phyloP scores from a whole-genome alignment of 2,797 vertebrate genomes.

The Atherinosoma microstoma region DNA sequence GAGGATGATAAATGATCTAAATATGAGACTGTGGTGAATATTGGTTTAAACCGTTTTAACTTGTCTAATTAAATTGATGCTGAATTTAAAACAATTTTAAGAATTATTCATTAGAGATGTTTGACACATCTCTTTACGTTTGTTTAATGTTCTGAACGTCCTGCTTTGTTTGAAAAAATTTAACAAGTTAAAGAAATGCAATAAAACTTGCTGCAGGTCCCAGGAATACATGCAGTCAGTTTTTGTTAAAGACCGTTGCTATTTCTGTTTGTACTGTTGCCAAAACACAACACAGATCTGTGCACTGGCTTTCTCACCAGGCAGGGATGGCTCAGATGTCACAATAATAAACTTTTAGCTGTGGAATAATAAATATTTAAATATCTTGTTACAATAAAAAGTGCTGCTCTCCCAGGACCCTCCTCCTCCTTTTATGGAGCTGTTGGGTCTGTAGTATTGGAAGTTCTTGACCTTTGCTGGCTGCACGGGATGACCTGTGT shows the following conservation, averaged over 20 bases:
- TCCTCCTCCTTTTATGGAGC: not conserved
- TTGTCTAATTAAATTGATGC: not conserved
- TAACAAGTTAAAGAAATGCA: too few relatives aligned
- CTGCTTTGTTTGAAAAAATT: too few relatives aligned
- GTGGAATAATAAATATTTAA: not conserved
- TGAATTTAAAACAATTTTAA: too few relatives aligned
- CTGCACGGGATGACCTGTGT: not conserved
- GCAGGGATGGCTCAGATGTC: not conserved
- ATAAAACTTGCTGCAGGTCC: too few relatives aligned
- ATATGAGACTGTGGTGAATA: not conserved
- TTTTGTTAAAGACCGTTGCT: not conserved
- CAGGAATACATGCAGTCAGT: not conserved
- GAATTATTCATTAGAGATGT: too few relatives aligned
- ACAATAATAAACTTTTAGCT: not conserved
- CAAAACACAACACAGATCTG: conserved; percentile 21
- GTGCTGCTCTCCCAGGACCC: not conserved
- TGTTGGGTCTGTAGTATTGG: not conserved
- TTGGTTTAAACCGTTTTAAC: not conserved
- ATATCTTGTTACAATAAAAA: not conserved
- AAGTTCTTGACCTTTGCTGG: not conserved
- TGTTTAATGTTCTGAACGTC: not conserved
- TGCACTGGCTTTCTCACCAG: not conserved
- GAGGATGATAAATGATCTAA: not conserved
- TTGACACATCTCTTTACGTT: too few relatives aligned
- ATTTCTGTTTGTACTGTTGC: not conserved